phyloP scores from a whole-genome alignment of 2,113 vertebrate species.

The Neolamprologus ventralis region DNA sequence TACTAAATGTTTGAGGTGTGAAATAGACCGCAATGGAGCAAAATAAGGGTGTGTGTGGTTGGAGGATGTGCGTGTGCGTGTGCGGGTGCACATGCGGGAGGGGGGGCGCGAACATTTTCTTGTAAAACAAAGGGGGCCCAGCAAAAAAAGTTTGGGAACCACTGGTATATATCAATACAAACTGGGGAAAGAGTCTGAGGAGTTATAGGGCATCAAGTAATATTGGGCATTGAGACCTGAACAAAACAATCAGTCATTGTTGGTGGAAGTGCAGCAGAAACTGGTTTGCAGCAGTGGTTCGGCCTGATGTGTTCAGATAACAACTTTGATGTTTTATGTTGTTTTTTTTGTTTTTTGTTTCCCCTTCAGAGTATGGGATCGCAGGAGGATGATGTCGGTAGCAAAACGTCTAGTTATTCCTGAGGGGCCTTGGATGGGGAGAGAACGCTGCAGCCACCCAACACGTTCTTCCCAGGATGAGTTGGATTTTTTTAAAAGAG shows the following conservation, averaged over 20 bases:
- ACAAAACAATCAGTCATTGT: background rate
- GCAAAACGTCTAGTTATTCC: conserved; percentile 98
- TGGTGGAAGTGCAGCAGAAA: background rate
- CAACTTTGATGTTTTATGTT: background rate
- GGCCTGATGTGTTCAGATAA: background rate
- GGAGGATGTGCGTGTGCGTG: rapidly evolving
- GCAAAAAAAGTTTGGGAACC: background rate
- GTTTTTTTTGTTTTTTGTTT: background rate
- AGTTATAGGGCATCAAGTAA: background rate
- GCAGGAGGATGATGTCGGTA: conserved; percentile 97
- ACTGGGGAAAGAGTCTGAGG: background rate
- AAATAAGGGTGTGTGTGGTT: background rate
- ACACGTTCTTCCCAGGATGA: conserved; percentile 59
- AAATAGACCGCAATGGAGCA: too few relatives aligned
- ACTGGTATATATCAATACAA: background rate
- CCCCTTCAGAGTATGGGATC: conserved; percentile 90
- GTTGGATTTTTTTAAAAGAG: conserved; percentile 60
- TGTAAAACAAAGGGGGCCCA: background rate
- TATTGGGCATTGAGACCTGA: background rate
- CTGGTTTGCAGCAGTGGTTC: background rate
- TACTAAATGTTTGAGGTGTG: too few relatives aligned
- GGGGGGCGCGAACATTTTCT: rapidly evolving
- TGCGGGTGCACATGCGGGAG: rapidly evolving
- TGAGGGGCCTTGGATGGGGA: conserved; percentile 71
- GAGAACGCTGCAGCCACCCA: conserved; percentile 41